phyloP scores from a whole-genome alignment of 2,797 vertebrate genomes.

The Gastrophryne carolinensis region DNA sequence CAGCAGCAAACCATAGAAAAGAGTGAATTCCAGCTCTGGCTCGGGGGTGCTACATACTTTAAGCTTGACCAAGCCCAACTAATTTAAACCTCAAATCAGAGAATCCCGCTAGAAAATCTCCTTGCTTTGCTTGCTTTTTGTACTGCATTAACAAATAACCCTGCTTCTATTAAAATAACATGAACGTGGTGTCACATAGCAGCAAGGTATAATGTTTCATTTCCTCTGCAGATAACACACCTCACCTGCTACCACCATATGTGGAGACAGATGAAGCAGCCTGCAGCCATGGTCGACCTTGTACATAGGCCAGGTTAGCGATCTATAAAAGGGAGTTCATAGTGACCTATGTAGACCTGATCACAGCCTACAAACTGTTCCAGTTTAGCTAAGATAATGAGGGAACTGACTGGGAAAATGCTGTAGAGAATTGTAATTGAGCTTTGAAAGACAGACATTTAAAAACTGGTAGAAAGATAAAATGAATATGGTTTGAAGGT shows the following conservation, averaged over 20 bases:
- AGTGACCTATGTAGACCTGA: neutral
- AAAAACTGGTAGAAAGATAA: too few species aligned
- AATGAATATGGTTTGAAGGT: too few species aligned
- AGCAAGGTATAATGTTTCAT: neutral
- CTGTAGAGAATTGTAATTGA: neutral
- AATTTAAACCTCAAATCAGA: too few species aligned
- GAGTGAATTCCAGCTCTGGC: too few species aligned
- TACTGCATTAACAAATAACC: neutral
- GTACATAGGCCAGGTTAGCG: conserved; percentile 1
- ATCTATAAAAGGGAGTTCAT: neutral
- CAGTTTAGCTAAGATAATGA: neutral
- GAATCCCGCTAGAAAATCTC: too few species aligned
- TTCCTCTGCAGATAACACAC: neutral
- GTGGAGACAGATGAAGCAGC: conserved; percentile 11
- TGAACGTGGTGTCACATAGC: neutral
- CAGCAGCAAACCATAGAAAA: too few species aligned
- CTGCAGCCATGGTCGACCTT: neutral
- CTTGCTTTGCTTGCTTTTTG: too few species aligned
- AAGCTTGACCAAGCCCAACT: too few species aligned
- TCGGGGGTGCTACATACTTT: too few species aligned
- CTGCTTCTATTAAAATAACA: too few species aligned
- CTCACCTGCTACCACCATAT: neutral
- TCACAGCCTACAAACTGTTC: neutral
- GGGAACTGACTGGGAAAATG: neutral
- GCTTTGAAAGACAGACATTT: too few species aligned